phyloP scores from a whole-genome alignment of 2,797 vertebrate species.

The Garrulus glandarius region DNA sequence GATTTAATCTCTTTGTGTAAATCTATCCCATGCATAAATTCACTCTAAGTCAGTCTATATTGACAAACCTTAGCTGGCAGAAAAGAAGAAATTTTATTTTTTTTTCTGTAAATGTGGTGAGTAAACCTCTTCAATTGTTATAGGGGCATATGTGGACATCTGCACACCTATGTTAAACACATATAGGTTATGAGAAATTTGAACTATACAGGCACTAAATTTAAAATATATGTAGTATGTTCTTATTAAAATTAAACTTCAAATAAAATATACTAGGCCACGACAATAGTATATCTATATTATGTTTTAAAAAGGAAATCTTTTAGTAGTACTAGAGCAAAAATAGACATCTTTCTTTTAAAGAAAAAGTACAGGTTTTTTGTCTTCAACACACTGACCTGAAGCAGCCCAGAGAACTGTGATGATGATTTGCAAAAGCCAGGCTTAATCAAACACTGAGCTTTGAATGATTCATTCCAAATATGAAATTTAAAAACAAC shows the following conservation, averaged over 20 bases:
- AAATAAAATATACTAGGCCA: background rate
- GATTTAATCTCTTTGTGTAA: background rate
- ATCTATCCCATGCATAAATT: background rate
- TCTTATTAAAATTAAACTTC: background rate
- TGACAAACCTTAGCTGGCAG: background rate
- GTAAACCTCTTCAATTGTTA: background rate
- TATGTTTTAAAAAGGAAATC: background rate
- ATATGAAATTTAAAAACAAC: background rate
- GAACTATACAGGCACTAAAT: background rate
- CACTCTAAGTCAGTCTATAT: background rate
- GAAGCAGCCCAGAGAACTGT: background rate
- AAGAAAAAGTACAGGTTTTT: background rate
- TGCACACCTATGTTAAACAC: background rate
- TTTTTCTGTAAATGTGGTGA: background rate
- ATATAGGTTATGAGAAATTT: background rate
- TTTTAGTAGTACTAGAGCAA: background rate
- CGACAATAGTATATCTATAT: background rate
- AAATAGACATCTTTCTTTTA: background rate
- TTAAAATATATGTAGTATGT: background rate
- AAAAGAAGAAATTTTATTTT: background rate
- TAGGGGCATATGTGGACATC: fast-evolving
- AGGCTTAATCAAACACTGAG: background rate
- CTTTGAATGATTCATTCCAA: background rate
- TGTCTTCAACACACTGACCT: background rate
- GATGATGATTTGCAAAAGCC: background rate